Evolutionary conservation across 2,797 vertebrate species (phyloP).

Genomic region (Apogon talboti): DNA sequence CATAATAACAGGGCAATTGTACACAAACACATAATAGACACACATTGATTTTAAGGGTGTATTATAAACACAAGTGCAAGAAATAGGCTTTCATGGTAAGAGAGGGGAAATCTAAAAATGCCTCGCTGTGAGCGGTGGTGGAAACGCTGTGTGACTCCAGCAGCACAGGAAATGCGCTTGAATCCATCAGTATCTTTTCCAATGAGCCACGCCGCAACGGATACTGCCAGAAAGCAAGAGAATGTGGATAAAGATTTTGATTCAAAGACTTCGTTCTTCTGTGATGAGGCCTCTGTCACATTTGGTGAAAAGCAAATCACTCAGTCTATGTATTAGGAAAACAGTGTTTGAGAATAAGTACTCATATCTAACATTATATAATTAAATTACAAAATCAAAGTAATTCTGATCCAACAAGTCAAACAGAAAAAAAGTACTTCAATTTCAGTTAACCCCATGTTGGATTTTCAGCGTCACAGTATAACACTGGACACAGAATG

Average conservation of each 20-base stretch:
- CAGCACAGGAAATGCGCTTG: constrained; percentile 21
- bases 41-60: constrained; percentile 20
- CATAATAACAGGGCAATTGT: constrained; percentile 19
- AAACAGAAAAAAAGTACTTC: no score
- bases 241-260: constrained; percentile 1
- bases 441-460: no score
- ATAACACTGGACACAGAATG: no score
- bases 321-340: no score
- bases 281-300: no score
- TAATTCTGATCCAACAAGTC: no score
- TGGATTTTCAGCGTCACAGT: no score
- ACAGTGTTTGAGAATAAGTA: no score
- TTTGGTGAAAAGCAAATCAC: no score
- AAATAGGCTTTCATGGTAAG: constrained; percentile 9
- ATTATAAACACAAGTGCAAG: constrained; percentile 19
- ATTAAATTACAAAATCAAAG: no score
- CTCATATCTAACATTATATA: no score
- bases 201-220: constrained; percentile 33
- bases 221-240: constrained; percentile 1
- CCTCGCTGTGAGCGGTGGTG: background rate
- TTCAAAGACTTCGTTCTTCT: background rate
- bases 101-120: background rate
- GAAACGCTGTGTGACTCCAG: constrained; percentile 13
- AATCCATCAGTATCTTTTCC: constrained; percentile 38
- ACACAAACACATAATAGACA: constrained; percentile 15